Evolutionary conservation across 2,113 vertebrate species (phyloP).

Genomic region (Phyllostomus hastatus): DNA sequence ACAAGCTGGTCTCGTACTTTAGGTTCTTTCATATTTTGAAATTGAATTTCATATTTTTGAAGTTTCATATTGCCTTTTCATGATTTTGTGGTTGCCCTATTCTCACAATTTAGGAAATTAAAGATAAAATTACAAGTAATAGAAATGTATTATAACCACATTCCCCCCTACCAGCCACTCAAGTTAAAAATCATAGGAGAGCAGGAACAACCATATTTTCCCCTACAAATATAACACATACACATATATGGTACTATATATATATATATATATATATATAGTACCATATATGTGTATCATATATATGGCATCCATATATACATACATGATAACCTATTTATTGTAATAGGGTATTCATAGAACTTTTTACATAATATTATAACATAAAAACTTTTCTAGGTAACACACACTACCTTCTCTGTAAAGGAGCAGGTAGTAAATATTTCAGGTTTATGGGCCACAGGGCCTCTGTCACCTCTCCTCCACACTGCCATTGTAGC

Average conservation of each 20-base stretch:
- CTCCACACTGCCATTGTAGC: background rate
- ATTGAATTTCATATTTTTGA: background rate
- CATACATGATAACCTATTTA: background rate
- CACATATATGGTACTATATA: background rate
- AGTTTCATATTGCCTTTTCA: background rate
- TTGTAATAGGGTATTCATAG: background rate
- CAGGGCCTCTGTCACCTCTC: background rate
- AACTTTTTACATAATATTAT: background rate
- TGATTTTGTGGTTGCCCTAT: background rate
- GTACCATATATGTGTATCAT: background rate
- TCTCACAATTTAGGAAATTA: background rate
- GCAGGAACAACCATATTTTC: background rate
- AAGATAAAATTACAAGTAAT: constrained; percentile 11
- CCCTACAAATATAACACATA: background rate
- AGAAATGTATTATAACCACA: background rate
- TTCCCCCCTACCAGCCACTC: too few relatives aligned
- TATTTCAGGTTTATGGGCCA: background rate
- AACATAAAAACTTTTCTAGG: background rate
- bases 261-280: too few relatives aligned
- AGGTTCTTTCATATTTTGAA: background rate
- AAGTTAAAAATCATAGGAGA: background rate
- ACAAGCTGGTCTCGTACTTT: background rate
- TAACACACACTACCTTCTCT: background rate
- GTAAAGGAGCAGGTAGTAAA: background rate
- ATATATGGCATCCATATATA: background rate